Evolutionary conservation across 2,797 vertebrate genomes (phyloP).

Genomic region (Sternarchorhynchus goeldii): DNA sequence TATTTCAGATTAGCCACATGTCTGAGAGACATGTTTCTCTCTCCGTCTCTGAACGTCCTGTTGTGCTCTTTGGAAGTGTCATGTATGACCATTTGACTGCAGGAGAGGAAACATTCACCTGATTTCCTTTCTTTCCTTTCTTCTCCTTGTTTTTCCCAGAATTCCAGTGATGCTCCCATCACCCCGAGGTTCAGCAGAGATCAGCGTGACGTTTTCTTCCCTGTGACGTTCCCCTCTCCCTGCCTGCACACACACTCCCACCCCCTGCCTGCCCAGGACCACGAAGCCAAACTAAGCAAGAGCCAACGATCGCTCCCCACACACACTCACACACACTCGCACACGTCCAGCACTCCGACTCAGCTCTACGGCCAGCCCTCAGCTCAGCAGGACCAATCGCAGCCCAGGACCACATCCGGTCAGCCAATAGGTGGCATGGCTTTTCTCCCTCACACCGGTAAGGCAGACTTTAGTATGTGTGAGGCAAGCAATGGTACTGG

Average conservation of each 20-base stretch:
- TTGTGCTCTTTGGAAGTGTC: no score
- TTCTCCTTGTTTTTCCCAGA: constrained; percentile 65
- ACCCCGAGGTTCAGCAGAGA: constrained; percentile 93
- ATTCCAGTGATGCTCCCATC: constrained; percentile 82
- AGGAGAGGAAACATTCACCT: background rate
- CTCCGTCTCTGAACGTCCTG: no score
- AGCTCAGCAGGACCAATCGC: constrained; percentile 60
- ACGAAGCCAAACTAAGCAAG: constrained; percentile 77
- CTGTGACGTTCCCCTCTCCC: constrained; percentile 70
- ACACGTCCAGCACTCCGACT: constrained; percentile 31
- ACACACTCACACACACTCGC: constrained; percentile 60
- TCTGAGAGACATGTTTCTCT: no score
- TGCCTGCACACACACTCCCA: constrained; percentile 70
- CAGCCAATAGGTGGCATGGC: constrained; percentile 70
- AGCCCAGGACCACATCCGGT: constrained; percentile 63
- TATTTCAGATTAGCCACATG: no score
- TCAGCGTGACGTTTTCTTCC: constrained; percentile 88
- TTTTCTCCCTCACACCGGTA: constrained; percentile 75
- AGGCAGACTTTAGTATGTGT: background rate
- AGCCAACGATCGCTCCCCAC: constrained; percentile 66
- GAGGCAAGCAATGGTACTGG: background rate
- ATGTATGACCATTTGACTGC: no score
- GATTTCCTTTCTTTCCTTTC: constrained; percentile 48
- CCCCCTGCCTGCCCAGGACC: constrained; percentile 69
- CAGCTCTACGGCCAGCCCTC: constrained; percentile 61